Evolutionary conservation across 2,888 invertebrate species (phyloP).

Genomic region (Drosophila rubida): DNA sequence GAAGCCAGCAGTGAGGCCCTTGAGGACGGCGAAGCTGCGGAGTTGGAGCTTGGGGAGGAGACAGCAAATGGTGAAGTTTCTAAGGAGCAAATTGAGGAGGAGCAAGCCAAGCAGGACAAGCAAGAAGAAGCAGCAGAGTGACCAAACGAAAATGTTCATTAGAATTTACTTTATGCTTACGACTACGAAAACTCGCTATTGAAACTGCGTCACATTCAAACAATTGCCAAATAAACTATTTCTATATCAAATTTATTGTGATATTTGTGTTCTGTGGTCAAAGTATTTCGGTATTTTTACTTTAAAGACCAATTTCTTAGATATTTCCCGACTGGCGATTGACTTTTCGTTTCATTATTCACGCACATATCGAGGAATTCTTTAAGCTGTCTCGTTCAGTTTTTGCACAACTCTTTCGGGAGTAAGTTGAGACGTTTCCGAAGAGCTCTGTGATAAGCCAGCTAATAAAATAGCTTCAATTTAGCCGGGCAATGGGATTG

Average conservation of each 20-base stretch:
- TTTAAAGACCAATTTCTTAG: no score
- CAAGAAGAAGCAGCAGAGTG: not conserved
- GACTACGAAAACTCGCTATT: slow-evolving; percentile 48
- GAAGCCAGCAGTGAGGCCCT: not conserved
- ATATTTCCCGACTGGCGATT: no score
- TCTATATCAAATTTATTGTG: not conserved
- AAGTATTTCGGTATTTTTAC: no score
- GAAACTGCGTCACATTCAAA: slow-evolving; percentile 6
- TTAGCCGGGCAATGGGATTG: not conserved
- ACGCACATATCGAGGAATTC: no score
- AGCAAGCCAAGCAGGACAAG: not conserved
- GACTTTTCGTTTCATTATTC: no score
- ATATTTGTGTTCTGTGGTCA: no score
- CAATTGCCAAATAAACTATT: slow-evolving; percentile 7
- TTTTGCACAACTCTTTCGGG: not conserved
- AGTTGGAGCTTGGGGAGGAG: not conserved
- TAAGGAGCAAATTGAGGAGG: not conserved
- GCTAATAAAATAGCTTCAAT: slow-evolving; percentile 1
- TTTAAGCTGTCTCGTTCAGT: not conserved
- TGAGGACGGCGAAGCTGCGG: not conserved
- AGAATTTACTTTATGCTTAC: slow-evolving; percentile 22
- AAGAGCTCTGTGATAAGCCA: not conserved
- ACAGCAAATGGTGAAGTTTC: not conserved
- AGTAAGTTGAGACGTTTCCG: not conserved
- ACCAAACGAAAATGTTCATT: slow-evolving; percentile 57